A percentile compares a stretch with the other conserved stretches of the same genome.
These are phyloP conservation scores for Calephelis virginiensis DNA, from an alignment of 1,140 invertebrate genomes.

Conservation along the genomic window DNA sequence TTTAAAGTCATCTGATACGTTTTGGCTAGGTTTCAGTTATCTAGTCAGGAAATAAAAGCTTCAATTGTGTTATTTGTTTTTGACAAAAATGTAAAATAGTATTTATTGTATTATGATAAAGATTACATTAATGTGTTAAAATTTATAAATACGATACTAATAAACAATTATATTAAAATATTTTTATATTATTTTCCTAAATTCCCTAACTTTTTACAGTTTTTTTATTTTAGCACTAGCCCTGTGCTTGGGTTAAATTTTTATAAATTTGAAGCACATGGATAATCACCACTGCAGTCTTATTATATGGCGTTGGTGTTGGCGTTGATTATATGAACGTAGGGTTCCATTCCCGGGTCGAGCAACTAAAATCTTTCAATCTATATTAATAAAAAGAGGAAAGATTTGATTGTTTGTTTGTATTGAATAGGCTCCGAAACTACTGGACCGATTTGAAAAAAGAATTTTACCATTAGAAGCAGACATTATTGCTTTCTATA, in stretches of 20 bases:
- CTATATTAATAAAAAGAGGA: too few relatives aligned
- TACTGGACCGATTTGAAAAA: conserved; percentile 33
- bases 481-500: too few relatives aligned
- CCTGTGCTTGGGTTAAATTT: too few relatives aligned
- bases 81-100: conserved; percentile 30
- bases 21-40: conserved; percentile 52
- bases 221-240: too few relatives aligned
- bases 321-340: too few relatives aligned
- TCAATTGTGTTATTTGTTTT: conserved; percentile 15
- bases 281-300: too few relatives aligned
- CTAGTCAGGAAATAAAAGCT: conserved; percentile 60
- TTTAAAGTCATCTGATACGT: background rate
- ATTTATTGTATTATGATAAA: conserved; percentile 31
- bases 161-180: background rate
- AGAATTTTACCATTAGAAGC: too few relatives aligned
- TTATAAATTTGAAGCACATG: too few relatives aligned
- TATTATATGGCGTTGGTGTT: too few relatives aligned
- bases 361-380: too few relatives aligned
- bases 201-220: too few relatives aligned
- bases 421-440: conserved; percentile 23
- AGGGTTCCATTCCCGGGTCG: too few relatives aligned
- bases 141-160: background rate
- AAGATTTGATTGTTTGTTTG: background rate
- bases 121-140: conserved; percentile 8
- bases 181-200: background rate